phyloP scores from a whole-genome alignment of 2,888 invertebrate species.

The Platycnemis pennipes region DNA sequence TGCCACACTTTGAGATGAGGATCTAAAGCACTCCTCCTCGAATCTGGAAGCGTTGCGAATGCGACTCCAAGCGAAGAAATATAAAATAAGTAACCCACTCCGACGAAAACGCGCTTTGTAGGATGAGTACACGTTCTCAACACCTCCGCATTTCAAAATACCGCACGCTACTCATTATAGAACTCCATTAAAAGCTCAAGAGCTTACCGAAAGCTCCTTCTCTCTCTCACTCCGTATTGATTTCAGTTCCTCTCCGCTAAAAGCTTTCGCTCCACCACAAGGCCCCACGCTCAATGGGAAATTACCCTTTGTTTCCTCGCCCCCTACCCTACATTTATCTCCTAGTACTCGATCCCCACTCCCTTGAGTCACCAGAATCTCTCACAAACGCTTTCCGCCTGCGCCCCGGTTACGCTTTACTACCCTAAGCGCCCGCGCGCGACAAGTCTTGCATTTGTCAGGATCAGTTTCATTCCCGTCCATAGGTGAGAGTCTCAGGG shows the following conservation, averaged over 20 bases:
- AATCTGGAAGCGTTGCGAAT: not conserved
- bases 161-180: constrained; percentile 36
- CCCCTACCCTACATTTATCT: not conserved
- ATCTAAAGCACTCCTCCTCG: not conserved
- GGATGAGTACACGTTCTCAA: not conserved
- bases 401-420: not conserved
- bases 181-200: constrained; percentile 61
- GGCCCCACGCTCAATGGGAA: not conserved
- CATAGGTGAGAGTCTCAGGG: too few species aligned
- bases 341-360: not conserved
- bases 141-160: not conserved
- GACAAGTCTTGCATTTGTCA: not conserved
- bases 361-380: not conserved
- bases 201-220: constrained; percentile 30
- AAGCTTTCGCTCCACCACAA: not conserved
- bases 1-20: not conserved
- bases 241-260: not conserved
- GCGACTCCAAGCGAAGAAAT: not conserved
- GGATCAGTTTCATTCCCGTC: not conserved
- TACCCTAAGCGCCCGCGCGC: not conserved
- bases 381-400: not conserved
- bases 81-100: not conserved
- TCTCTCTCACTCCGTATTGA: constrained; percentile 51
- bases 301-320: constrained; percentile 29
- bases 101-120: not conserved